phyloP scores from a whole-genome alignment of 2,797 vertebrate genomes.

The Lates japonicus region DNA sequence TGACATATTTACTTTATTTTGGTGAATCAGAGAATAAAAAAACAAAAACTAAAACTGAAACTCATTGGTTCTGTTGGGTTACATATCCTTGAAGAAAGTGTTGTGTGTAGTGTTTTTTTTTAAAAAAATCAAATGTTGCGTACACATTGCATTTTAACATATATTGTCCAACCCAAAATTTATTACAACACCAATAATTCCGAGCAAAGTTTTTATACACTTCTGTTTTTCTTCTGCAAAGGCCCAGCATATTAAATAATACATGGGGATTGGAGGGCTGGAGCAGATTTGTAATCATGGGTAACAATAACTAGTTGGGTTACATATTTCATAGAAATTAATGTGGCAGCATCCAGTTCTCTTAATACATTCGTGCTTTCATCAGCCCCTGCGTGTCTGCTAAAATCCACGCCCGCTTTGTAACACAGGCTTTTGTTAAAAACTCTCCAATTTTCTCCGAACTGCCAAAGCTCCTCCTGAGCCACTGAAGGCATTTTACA shows the following conservation, averaged over 20 bases:
- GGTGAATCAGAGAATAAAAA: too few relatives aligned
- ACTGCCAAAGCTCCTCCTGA: not conserved
- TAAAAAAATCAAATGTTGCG: too few relatives aligned
- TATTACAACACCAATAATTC: not conserved
- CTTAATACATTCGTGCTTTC: not conserved
- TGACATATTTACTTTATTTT: too few relatives aligned
- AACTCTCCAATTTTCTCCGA: too few relatives aligned
- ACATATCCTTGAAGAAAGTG: too few relatives aligned
- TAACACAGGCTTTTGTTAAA: not conserved
- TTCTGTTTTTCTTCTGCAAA: not conserved
- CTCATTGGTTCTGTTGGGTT: too few relatives aligned
- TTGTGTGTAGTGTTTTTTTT: too few relatives aligned
- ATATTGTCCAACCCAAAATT: not conserved
- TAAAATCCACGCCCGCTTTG: constrained; percentile 9
- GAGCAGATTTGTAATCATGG: not conserved
- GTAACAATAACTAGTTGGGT: too few relatives aligned
- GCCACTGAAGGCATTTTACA: not conserved
- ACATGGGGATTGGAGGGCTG: too few relatives aligned
- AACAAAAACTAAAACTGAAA: too few relatives aligned
- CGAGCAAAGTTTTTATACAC: too few relatives aligned
- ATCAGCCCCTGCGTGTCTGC: too few relatives aligned
- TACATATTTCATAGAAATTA: not conserved
- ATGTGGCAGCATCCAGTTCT: not conserved
- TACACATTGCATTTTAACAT: not conserved
- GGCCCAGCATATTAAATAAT: not conserved